Conservation (phyloP, 2,888 invertebrate species). For the Epinotia nisella region DNA sequence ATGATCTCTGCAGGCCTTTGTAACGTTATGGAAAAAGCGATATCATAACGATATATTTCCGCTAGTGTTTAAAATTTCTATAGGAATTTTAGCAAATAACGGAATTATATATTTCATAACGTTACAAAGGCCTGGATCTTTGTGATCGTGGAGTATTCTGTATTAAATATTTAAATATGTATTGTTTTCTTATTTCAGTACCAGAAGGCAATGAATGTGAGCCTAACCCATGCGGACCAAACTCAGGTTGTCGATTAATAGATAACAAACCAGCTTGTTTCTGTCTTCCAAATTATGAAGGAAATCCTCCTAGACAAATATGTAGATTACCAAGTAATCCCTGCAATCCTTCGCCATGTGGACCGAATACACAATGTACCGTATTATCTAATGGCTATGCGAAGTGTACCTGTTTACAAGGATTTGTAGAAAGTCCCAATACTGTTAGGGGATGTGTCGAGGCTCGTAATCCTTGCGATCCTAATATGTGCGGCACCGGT, state of each 20-base stretch:
- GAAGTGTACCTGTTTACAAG: slow-evolving; percentile 93
- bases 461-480: slow-evolving; percentile 91
- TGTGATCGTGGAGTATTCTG: background rate
- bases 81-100: too few species aligned
- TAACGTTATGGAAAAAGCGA: too few species aligned
- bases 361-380: slow-evolving; percentile 94
- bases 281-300: slow-evolving; percentile 94
- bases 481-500: slow-evolving; percentile 91
- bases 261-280: slow-evolving; percentile 92
- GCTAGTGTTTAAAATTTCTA: too few species aligned
- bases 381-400: slow-evolving; percentile 91
- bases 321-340: slow-evolving; percentile 91
- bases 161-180: background rate
- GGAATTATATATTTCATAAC: too few species aligned
- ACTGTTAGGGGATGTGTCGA: slow-evolving; percentile 94
- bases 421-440: slow-evolving; percentile 94
- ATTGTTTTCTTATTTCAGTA: slow-evolving; percentile 83
- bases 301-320: slow-evolving; percentile 89
- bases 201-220: slow-evolving; percentile 94
- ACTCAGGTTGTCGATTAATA: slow-evolving; percentile 92
- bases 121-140: too few species aligned
- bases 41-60: too few species aligned
- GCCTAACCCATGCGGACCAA: slow-evolving; percentile 93
- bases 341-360: slow-evolving; percentile 94
- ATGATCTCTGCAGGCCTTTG: too few species aligned